phyloP scores from a whole-genome alignment of 2,797 vertebrate species.

The Microctenopoma steveboyesi region DNA sequence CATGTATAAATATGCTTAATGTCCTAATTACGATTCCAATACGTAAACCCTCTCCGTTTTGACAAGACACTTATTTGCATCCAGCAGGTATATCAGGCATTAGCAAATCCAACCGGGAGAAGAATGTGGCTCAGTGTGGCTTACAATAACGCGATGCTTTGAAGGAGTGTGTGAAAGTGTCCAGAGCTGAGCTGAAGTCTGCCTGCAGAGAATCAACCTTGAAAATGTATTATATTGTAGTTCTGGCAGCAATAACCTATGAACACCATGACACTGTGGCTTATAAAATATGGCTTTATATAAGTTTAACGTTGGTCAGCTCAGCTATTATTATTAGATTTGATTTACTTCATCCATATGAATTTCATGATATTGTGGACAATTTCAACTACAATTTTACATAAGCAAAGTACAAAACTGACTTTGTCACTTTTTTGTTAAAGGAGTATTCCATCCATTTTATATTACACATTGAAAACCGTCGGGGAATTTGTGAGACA shows the following conservation, averaged over 20 bases:
- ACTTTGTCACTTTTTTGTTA: not conserved
- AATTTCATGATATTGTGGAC: not conserved
- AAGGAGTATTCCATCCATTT: not conserved
- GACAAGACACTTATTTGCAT: conserved; percentile 48
- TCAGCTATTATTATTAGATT: conserved; percentile 34
- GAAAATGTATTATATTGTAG: conserved; percentile 53
- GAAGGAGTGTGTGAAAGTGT: conserved; percentile 38
- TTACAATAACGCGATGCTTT: conserved; percentile 44
- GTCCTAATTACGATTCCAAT: conserved; percentile 52
- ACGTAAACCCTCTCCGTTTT: conserved; percentile 25
- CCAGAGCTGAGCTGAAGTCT: conserved; percentile 30
- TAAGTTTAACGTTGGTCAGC: conserved; percentile 56
- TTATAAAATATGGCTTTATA: conserved; percentile 46
- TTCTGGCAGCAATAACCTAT: conserved; percentile 52
- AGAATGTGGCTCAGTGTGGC: conserved; percentile 39
- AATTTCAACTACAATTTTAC: not conserved
- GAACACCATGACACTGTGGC: conserved; percentile 47
- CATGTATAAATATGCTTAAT: conserved; percentile 50
- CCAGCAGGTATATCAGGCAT: conserved; percentile 44
- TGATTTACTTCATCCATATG: conserved; percentile 28
- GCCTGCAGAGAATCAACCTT: conserved; percentile 30
- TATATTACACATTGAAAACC: not conserved
- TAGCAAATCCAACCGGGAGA: conserved; percentile 27
- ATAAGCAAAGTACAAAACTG: not conserved
- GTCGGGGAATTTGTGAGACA: not conserved